phyloP scores from a whole-genome alignment of 2,888 invertebrate species.

The Microctonus hyperodae region DNA sequence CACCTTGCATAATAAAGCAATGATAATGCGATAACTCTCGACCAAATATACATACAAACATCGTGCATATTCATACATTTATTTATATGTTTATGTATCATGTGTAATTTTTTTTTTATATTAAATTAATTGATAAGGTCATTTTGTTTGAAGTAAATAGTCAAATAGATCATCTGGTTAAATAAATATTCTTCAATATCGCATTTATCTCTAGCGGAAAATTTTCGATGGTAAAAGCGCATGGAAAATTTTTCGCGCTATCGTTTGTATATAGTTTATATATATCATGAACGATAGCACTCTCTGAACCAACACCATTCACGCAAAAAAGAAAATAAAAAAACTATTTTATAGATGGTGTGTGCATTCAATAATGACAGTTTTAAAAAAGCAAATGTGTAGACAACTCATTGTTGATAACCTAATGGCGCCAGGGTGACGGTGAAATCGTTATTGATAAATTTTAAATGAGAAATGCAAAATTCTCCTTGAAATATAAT shows the following conservation, averaged over 20 bases:
- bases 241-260: background rate
- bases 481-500: constrained; percentile 8
- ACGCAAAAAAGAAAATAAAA: background rate
- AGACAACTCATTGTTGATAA: constrained; percentile 33
- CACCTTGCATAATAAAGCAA: background rate
- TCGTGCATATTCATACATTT: background rate
- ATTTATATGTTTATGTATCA: background rate
- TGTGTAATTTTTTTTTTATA: background rate
- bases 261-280: too few relatives aligned
- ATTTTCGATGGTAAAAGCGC: constrained; percentile 21
- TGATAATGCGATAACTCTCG: background rate
- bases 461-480: constrained; percentile 8
- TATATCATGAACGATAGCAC: constrained; percentile 12
- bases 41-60: background rate
- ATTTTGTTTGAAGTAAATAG: background rate
- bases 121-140: background rate
- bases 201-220: constrained; percentile 32
- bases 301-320: background rate
- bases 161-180: background rate
- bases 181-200: constrained; percentile 5
- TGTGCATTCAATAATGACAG: constrained; percentile 5
- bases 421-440: constrained; percentile 36
- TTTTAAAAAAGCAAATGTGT: background rate
- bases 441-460: constrained; percentile 32
- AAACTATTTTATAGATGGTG: constrained; percentile 8